Conservation (phyloP, 1,140 invertebrate species). For the Macrocentrus cingulum region DNA sequence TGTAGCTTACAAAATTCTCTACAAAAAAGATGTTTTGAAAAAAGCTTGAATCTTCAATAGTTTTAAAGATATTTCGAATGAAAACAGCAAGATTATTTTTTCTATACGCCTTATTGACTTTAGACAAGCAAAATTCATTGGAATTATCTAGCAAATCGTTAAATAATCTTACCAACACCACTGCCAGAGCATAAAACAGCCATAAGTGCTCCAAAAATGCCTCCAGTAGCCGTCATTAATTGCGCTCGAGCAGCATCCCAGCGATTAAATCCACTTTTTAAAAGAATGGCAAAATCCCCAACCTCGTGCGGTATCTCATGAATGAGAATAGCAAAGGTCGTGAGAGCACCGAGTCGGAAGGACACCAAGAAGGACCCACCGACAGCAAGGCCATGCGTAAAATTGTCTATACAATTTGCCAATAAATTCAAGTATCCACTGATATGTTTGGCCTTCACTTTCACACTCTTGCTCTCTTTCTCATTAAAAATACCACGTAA, state of each 20-base stretch:
- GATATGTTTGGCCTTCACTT: conserved; percentile 63
- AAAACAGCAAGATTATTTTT: no score
- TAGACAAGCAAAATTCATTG: no score
- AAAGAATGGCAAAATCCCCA: conserved; percentile 95
- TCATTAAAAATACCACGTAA: background rate
- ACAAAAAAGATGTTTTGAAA: no score
- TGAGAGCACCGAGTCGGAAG: conserved; percentile 82
- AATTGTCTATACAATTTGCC: conserved; percentile 96
- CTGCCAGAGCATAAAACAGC: conserved; percentile 83
- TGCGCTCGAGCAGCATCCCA: conserved; percentile 94
- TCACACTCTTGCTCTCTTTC: conserved; percentile 12
- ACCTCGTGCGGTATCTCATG: conserved; percentile 98
- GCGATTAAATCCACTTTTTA: conserved; percentile 87
- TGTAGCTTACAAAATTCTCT: no score
- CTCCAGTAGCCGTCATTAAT: conserved; percentile 82
- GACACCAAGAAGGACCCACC: conserved; percentile 93
- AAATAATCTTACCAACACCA: conserved; percentile 71
- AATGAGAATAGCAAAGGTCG: conserved; percentile 92
- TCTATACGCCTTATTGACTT: no score
- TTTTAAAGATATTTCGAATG: no score
- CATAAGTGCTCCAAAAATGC: conserved; percentile 82
- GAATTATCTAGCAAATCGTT: no score
- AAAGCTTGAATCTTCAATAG: no score
- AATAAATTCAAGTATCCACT: conserved; percentile 92
- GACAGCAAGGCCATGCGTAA: conserved; percentile 94